phyloP scores from a whole-genome alignment of 1,140 invertebrate genomes.

The Drosophila sproati region DNA sequence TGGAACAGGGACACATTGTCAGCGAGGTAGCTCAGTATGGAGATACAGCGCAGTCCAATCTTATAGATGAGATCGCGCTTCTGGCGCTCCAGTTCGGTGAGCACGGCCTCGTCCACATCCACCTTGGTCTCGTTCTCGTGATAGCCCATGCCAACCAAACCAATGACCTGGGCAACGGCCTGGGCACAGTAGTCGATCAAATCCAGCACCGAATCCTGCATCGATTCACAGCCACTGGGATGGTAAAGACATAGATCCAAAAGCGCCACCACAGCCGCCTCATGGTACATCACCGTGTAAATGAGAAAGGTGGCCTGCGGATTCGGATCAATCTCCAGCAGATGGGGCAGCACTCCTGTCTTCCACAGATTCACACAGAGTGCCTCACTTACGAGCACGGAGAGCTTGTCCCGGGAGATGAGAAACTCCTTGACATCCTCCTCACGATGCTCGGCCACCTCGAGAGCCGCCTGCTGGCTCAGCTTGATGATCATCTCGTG shows the following conservation, averaged over 20 bases:
- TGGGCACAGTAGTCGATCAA: constrained; percentile 90
- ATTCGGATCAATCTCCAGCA: constrained; percentile 88
- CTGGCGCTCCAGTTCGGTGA: constrained; percentile 88
- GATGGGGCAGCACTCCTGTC: constrained; percentile 89
- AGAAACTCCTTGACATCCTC: constrained; percentile 89
- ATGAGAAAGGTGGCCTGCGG: constrained; percentile 89
- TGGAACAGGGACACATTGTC: constrained; percentile 87
- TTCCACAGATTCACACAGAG: constrained; percentile 92
- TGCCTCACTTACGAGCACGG: constrained; percentile 90
- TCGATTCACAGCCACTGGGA: constrained; percentile 88
- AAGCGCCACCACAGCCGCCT: constrained; percentile 88
- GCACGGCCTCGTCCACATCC: constrained; percentile 84
- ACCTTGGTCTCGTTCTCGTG: constrained; percentile 78
- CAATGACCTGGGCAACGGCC: constrained; percentile 86
- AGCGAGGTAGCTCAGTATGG: constrained; percentile 87
- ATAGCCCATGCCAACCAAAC: constrained; percentile 82
- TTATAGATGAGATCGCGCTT: constrained; percentile 89
- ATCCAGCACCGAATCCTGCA: constrained; percentile 89
- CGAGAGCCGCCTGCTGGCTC: constrained; percentile 91
- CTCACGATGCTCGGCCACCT: constrained; percentile 88
- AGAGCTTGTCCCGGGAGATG: constrained; percentile 86
- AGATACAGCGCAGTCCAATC: constrained; percentile 89
- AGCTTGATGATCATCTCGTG: constrained; percentile 91
- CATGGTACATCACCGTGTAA: constrained; percentile 91
- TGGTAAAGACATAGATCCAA: constrained; percentile 91